phyloP scores from a whole-genome alignment of 2,888 invertebrate genomes.

The Vandiemenella viatica region DNA sequence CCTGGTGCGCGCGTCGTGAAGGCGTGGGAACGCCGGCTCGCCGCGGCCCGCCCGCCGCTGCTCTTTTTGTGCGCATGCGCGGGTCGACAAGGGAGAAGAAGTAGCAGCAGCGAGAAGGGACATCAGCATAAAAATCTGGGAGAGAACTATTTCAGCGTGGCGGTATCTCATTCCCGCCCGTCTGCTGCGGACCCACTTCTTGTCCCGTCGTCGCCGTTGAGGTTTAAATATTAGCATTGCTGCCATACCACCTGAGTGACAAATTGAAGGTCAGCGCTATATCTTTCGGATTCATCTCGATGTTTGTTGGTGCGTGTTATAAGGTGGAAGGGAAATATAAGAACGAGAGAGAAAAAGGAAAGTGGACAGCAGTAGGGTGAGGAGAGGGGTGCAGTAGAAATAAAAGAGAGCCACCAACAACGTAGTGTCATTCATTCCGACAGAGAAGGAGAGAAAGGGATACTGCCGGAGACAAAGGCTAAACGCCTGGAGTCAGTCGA shows the following conservation, averaged over 20 bases:
- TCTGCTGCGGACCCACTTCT: neutral
- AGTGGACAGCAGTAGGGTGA: too few relatives aligned
- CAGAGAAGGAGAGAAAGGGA: too few relatives aligned
- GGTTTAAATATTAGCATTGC: slow-evolving; percentile 14
- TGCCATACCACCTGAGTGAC: slow-evolving; percentile 13
- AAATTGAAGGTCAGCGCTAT: slow-evolving; percentile 14
- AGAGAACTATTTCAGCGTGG: neutral
- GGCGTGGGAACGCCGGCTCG: neutral
- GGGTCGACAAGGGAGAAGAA: neutral
- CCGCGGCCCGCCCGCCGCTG: neutral
- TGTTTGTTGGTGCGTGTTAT: too few relatives aligned
- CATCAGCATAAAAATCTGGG: neutral
- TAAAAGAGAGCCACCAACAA: too few relatives aligned
- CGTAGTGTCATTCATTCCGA: too few relatives aligned
- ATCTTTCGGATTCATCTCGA: slow-evolving; percentile 13
- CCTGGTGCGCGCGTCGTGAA: too few relatives aligned
- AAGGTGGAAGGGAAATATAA: too few relatives aligned
- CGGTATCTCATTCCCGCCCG: too few relatives aligned
- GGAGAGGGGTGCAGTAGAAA: too few relatives aligned
- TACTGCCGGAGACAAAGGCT: too few relatives aligned
- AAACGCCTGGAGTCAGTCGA: too few relatives aligned
- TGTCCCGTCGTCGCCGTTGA: neutral
- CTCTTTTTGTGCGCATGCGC: neutral
- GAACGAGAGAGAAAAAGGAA: too few relatives aligned
- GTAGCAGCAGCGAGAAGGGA: neutral